phyloP scores from a whole-genome alignment of 2,113 vertebrate species.

The Aldabrachelys gigantea region DNA sequence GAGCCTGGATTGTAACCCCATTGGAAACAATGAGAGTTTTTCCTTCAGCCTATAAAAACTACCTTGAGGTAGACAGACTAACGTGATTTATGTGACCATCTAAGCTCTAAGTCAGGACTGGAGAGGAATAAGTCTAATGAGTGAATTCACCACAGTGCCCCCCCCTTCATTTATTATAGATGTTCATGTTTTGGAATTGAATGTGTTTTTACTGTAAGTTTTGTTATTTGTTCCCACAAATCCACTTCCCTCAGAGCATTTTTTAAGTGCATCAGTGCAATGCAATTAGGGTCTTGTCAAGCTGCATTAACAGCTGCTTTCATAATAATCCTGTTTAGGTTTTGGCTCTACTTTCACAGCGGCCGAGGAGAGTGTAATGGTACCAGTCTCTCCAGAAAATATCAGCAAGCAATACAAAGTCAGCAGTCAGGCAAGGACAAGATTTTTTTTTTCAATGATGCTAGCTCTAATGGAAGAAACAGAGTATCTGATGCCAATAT shows the following conservation, averaged over 20 bases:
- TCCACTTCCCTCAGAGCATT: neutral
- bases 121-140: neutral
- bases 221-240: neutral
- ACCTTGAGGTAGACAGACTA: neutral
- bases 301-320: neutral
- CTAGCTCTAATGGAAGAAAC: conserved; percentile 38
- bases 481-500: neutral
- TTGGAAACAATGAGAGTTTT: neutral
- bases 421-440: conserved; percentile 90
- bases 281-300: neutral
- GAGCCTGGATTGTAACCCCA: too few relatives aligned
- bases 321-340: conserved; percentile 75
- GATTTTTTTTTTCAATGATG: conserved; percentile 21
- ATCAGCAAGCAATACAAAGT: conserved; percentile 87
- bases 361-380: conserved; percentile 90
- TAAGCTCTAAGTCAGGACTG: neutral
- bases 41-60: neutral
- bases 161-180: neutral
- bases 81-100: neutral
- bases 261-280: neutral
- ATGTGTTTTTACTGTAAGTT: neutral
- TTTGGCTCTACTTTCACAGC: conserved; percentile 96
- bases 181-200: neutral
- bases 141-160: neutral
- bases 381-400: conserved; percentile 82